A percentile compares a stretch with the other conserved stretches of the same genome.
These are phyloP conservation scores for Venturia canescens DNA, from an alignment of 1,140 invertebrate genomes.

Conservation along the genomic window DNA sequence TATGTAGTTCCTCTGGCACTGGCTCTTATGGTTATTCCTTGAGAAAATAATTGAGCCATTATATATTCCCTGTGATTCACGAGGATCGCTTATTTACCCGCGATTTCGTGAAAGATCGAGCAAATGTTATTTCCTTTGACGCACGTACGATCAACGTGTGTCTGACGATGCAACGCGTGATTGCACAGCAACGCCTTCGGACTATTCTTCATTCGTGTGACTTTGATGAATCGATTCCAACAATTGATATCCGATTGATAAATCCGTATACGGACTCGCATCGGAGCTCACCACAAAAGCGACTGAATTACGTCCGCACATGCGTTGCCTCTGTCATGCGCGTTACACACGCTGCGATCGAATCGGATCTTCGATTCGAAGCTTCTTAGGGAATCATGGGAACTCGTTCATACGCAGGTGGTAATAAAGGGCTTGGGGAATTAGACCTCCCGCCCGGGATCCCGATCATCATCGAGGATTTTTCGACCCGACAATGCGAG, in stretches of 20 bases:
- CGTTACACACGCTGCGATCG: slow-evolving; percentile 9
- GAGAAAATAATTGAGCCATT: not conserved
- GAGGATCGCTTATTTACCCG: not conserved
- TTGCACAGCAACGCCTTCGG: not conserved
- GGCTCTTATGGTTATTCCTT: not conserved
- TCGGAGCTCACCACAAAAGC: not conserved
- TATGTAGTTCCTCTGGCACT: slow-evolving; percentile 12
- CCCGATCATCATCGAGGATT: slow-evolving; percentile 58
- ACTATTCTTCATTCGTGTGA: not conserved
- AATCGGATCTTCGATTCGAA: slow-evolving; percentile 29
- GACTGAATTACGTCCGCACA: not conserved
- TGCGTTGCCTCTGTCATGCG: not conserved
- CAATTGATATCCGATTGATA: slow-evolving; percentile 48
- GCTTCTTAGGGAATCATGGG: slow-evolving; percentile 19
- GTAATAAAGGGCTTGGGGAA: slow-evolving; percentile 40
- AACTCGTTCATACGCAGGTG: not conserved
- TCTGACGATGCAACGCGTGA: too few species aligned
- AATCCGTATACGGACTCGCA: slow-evolving; percentile 34
- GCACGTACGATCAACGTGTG: not conserved
- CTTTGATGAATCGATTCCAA: slow-evolving; percentile 50
- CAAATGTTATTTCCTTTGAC: not conserved
- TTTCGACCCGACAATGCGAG: slow-evolving; percentile 54
- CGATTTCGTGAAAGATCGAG: not conserved
- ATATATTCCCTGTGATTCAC: not conserved
- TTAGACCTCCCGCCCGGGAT: slow-evolving; percentile 61